phyloP scores from a whole-genome alignment of 2,888 invertebrate species.

The Microchrysa polita region DNA sequence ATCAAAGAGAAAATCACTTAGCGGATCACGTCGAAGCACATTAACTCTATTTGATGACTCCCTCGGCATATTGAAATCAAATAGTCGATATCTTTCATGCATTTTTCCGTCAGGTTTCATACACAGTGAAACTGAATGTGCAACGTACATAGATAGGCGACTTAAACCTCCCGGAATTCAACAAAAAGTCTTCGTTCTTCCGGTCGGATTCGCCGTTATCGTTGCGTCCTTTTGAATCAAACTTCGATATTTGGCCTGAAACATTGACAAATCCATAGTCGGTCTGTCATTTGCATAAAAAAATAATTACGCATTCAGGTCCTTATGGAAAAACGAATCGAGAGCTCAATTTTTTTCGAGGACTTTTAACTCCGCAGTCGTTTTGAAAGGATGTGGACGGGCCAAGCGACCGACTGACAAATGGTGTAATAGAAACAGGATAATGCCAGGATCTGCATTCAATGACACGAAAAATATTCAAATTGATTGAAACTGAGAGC shows the following conservation, averaged over 20 bases:
- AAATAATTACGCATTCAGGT: slow-evolving; percentile 52
- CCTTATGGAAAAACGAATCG: slow-evolving; percentile 20
- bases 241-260: neutral
- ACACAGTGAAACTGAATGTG: too few species aligned
- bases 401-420: slow-evolving; percentile 48
- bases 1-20: slow-evolving; percentile 36
- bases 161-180: neutral
- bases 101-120: slow-evolving; percentile 3
- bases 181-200: neutral
- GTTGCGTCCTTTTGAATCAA: neutral
- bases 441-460: slow-evolving; percentile 55
- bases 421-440: slow-evolving; percentile 52
- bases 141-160: slow-evolving; percentile 9
- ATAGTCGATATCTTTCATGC: slow-evolving; percentile 30
- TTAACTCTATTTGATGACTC: neutral
- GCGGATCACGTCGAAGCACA: neutral
- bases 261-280: slow-evolving; percentile 7
- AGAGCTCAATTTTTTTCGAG: neutral
- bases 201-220: neutral
- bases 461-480: slow-evolving; percentile 55
- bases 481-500: slow-evolving; percentile 54
- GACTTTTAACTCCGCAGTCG: too few species aligned
- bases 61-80: neutral
- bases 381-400: neutral
- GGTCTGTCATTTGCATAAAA: slow-evolving; percentile 53